phyloP scores from a whole-genome alignment of 2,797 vertebrate genomes.

The Alectoris magna region DNA sequence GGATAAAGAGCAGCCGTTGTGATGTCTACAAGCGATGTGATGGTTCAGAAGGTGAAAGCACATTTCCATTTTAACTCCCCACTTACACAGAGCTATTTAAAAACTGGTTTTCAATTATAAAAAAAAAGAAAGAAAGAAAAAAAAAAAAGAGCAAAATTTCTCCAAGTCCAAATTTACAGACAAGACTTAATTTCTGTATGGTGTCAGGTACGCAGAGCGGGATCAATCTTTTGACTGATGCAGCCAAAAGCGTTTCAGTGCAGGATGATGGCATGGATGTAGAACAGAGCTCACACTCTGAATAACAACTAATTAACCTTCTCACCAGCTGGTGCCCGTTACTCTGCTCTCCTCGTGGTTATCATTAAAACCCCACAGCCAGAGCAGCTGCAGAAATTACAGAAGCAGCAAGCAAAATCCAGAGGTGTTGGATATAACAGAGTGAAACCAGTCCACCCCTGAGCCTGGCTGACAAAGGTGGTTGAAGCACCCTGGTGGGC shows the following conservation, averaged over 20 bases:
- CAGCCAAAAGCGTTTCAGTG: not conserved
- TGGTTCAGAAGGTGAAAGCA: not conserved
- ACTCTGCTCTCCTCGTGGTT: not conserved
- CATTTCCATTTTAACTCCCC: not conserved
- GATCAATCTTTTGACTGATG: not conserved
- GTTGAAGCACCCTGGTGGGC: fast-evolving
- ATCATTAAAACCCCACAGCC: not conserved
- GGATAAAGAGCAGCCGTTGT: not conserved
- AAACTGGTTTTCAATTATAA: not conserved
- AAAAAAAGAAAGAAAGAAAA: not conserved
- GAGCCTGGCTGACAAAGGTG: not conserved
- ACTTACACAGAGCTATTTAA: not conserved
- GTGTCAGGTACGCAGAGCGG: not conserved
- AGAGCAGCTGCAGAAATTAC: not conserved
- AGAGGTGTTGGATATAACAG: not conserved
- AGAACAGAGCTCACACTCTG: fast-evolving
- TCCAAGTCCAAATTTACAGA: not conserved
- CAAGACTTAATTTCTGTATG: not conserved
- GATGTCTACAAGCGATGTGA: not conserved
- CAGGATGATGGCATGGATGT: fast-evolving
- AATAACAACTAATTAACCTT: not conserved
- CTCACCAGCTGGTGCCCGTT: not conserved
- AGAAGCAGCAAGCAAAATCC: not conserved
- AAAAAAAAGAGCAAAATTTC: not conserved
- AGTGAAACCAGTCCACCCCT: not conserved